Percentiles rank a stretch among this genome's conserved stretches.
Evolutionary conservation across 2,888 invertebrate genomes (phyloP).

Genomic region (Agrotis ipsilon): DNA sequence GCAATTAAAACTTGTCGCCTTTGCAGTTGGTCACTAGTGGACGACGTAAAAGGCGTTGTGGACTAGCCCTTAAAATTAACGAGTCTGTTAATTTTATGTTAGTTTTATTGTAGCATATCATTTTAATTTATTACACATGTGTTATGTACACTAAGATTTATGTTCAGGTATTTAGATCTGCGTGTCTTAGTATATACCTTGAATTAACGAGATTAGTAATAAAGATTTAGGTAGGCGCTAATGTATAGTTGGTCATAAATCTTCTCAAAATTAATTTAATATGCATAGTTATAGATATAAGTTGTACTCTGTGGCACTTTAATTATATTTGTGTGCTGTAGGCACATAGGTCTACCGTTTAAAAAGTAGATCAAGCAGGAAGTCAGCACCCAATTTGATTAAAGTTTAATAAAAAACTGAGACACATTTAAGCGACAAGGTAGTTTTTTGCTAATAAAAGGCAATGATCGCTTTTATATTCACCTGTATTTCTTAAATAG

Average conservation of each 20-base stretch:
- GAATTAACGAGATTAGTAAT: neutral
- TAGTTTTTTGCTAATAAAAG: slow-evolving; percentile 48
- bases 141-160: neutral
- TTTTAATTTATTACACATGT: slow-evolving; percentile 12
- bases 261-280: neutral
- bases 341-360: slow-evolving; percentile 20
- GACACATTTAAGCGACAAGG: slow-evolving; percentile 31
- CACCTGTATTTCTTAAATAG: slow-evolving; percentile 33
- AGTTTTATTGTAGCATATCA: slow-evolving; percentile 16
- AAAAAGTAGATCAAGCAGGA: slow-evolving; percentile 48
- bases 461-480: slow-evolving; percentile 18
- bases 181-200: neutral
- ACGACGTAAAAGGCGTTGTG: slow-evolving; percentile 38
- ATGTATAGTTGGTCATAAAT: slow-evolving; percentile 8
- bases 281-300: neutral
- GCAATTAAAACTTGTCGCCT: slow-evolving; percentile 44
- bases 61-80: slow-evolving; percentile 34
- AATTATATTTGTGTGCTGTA: slow-evolving; percentile 12
- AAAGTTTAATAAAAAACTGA: slow-evolving; percentile 53
- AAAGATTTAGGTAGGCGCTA: neutral
- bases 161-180: slow-evolving; percentile 9
- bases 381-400: slow-evolving; percentile 48
- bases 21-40: slow-evolving; percentile 10
- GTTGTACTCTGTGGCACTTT: neutral
- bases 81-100: slow-evolving; percentile 17